These are phyloP conservation scores for Lithobates pipiens DNA, from an alignment of 2,797 vertebrate species.

Conservation along the genomic window DNA sequence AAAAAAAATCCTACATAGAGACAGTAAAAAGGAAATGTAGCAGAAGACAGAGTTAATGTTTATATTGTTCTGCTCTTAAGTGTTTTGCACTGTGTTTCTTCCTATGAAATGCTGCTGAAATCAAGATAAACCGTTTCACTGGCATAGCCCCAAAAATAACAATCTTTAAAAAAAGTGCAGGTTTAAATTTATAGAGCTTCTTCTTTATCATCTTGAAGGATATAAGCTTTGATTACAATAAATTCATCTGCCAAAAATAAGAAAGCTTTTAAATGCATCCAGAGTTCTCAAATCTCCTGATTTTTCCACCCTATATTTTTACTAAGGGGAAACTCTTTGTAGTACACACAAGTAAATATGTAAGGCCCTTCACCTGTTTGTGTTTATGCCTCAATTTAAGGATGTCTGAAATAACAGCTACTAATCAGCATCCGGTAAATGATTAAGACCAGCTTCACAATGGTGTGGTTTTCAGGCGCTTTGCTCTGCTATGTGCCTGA, in stretches of 20 bases:
- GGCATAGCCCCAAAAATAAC: constrained; percentile 56
- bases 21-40: too few species aligned
- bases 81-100: constrained; percentile 31
- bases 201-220: constrained; percentile 63
- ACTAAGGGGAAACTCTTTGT: constrained; percentile 61
- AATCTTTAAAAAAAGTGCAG: constrained; percentile 66
- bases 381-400: constrained; percentile 25
- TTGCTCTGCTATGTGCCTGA: too few species aligned
- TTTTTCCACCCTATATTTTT: constrained; percentile 48
- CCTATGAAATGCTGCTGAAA: constrained; percentile 62
- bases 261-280: constrained; percentile 52
- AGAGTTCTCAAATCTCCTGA: constrained; percentile 26
- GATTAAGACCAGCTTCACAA: neutral
- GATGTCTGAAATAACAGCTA: neutral
- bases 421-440: constrained; percentile 28
- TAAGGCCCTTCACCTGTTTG: constrained; percentile 25
- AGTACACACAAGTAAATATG: constrained; percentile 65
- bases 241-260: constrained; percentile 64
- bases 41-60: constrained; percentile 6
- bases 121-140: constrained; percentile 62
- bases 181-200: constrained; percentile 58
- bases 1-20: too few species aligned
- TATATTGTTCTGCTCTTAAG: constrained; percentile 24
- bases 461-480: too few species aligned
- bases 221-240: constrained; percentile 60